Evolutionary conservation across 2,888 invertebrate species (phyloP).

Genomic region (Chaetogeoica ovagalla): DNA sequence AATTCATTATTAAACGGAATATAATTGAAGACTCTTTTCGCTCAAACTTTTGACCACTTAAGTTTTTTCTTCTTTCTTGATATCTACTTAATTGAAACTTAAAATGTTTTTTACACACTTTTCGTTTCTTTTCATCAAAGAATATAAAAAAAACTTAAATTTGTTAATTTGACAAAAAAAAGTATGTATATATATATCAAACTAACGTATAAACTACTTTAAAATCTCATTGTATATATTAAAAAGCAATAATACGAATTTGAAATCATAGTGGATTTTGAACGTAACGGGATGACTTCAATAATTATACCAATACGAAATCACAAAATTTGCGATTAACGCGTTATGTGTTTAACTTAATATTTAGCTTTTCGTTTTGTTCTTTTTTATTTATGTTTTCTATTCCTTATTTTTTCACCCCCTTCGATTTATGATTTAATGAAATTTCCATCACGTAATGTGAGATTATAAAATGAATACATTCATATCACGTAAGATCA

Average conservation of each 20-base stretch:
- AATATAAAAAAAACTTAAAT: background rate
- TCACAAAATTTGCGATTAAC: background rate
- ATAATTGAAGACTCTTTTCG: background rate
- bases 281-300: too few species aligned
- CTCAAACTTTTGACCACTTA: background rate
- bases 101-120: background rate
- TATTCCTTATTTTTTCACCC: too few species aligned
- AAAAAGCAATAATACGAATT: background rate
- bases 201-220: background rate
- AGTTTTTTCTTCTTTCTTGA: background rate
- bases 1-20: conserved; percentile 13
- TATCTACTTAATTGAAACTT: conserved; percentile 1
- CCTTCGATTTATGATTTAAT: background rate
- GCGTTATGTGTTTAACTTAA: background rate
- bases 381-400: background rate
- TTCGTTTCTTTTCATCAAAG: background rate
- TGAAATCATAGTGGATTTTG: too few species aligned
- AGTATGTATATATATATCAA: background rate
- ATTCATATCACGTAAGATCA: background rate
- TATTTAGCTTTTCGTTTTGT: background rate
- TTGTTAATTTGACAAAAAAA: background rate
- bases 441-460: background rate
- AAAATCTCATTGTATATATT: background rate
- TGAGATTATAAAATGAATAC: background rate
- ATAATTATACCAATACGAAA: too few species aligned